Evolutionary conservation across 92 coral and sea anemone species (phyloP).

Genomic region (Meandrina meandrites): DNA sequence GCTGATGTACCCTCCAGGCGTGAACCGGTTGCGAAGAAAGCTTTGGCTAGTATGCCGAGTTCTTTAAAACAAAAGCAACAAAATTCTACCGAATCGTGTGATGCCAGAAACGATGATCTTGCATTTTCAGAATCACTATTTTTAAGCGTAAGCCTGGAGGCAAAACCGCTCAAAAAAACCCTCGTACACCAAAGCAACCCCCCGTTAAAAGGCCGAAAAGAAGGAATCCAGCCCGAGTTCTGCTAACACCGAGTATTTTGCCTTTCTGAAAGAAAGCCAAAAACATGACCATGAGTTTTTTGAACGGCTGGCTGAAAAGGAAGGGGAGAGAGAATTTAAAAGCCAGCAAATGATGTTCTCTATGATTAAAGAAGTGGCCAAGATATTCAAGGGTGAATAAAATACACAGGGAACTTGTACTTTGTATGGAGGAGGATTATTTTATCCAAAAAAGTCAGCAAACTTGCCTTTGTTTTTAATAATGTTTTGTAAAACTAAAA

Average conservation of each 20-base stretch:
- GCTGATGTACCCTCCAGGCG: slow-evolving; percentile 3
- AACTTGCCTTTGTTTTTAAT: not conserved
- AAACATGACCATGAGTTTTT: slow-evolving; percentile 44
- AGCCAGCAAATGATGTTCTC: slow-evolving; percentile 37
- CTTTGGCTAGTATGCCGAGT: too few relatives aligned
- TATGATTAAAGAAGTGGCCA: slow-evolving; percentile 39
- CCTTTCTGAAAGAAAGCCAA: slow-evolving; percentile 51
- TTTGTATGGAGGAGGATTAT: not conserved
- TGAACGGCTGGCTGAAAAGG: slow-evolving; percentile 37
- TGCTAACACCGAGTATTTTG: slow-evolving; percentile 11
- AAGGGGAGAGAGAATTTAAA: slow-evolving; percentile 48
- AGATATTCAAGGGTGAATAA: slow-evolving; percentile 30
- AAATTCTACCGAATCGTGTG: slow-evolving; percentile 5
- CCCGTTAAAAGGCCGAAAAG: not conserved
- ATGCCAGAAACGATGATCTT: slow-evolving; percentile 7
- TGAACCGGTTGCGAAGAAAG: slow-evolving; percentile 8
- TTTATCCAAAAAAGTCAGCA: not conserved
- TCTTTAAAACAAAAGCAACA: slow-evolving; percentile 8
- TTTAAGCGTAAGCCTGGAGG: slow-evolving; percentile 8
- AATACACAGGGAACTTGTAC: not conserved
- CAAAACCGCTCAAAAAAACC: not conserved
- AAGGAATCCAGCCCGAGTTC: not conserved
- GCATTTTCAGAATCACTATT: slow-evolving; percentile 16
- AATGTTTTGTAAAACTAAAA: too few relatives aligned
- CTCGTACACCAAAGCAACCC: not conserved